Percentiles rank a stretch among this genome's conserved stretches.
These are phyloP conservation scores for Nettapus auritus DNA, from an alignment of 2,113 vertebrate genomes.

Conservation along the genomic window DNA sequence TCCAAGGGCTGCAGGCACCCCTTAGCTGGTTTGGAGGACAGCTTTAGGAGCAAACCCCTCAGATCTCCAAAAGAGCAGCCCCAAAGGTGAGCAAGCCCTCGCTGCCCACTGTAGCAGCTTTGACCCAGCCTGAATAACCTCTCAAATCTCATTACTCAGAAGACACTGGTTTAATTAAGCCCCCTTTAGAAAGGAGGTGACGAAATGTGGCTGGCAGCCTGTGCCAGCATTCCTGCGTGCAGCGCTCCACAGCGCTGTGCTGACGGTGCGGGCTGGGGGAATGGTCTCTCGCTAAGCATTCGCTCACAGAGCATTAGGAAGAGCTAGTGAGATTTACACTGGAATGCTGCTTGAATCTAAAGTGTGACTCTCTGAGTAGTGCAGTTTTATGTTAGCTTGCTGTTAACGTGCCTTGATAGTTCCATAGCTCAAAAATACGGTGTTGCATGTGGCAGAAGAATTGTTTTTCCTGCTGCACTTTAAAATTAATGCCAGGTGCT, in stretches of 20 bases:
- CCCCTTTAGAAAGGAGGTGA: not conserved
- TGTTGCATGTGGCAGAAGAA: not conserved
- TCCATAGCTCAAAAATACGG: not conserved
- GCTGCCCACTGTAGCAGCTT: rapidly evolving
- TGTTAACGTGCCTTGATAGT: not conserved
- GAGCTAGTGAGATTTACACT: not conserved
- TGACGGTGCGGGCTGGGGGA: not conserved
- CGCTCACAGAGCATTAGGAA: not conserved
- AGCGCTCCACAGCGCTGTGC: not conserved
- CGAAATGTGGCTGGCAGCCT: not conserved
- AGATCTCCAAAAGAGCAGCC: not conserved
- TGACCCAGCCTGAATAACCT: not conserved
- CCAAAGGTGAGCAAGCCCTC: not conserved
- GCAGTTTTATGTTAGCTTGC: not conserved
- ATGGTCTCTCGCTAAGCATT: not conserved
- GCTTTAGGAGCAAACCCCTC: not conserved
- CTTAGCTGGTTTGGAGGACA: not conserved
- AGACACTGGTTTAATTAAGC: not conserved
- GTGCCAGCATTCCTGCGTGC: not conserved
- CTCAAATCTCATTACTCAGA: not conserved
- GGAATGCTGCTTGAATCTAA: not conserved
- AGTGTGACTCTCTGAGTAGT: not conserved
- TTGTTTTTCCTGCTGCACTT: not conserved
- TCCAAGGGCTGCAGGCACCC: not conserved
- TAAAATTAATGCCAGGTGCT: not conserved